Evolutionary conservation across 2,888 invertebrate genomes (phyloP).

Genomic region (Choristoneura rosaceana): DNA sequence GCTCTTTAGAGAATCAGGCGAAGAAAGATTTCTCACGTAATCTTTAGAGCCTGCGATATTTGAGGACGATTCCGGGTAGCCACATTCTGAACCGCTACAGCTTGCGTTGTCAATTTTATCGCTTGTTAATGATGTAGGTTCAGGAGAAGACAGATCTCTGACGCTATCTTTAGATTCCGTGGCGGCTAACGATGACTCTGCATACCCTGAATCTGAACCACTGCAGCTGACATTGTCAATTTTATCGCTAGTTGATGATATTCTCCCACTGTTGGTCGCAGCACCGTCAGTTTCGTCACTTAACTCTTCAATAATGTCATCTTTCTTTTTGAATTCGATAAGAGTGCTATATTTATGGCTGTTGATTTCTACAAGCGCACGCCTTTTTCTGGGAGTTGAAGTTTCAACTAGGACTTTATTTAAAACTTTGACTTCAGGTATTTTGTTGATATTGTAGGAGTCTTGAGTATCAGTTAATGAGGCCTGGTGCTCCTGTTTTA

Average conservation of each 20-base stretch:
- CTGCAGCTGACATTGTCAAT: constrained; percentile 60
- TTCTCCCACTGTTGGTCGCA: constrained; percentile 29
- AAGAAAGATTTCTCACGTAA: constrained; percentile 44
- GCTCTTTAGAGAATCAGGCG: constrained; percentile 36
- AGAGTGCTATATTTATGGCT: constrained; percentile 32
- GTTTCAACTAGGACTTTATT: constrained; percentile 60
- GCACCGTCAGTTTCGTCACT: constrained; percentile 48
- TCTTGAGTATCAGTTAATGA: not conserved
- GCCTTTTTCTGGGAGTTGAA: constrained; percentile 56
- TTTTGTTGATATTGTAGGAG: constrained; percentile 38
- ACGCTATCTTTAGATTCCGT: constrained; percentile 55
- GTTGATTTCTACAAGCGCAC: constrained; percentile 13
- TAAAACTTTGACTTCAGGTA: constrained; percentile 46
- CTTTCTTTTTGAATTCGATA: constrained; percentile 44
- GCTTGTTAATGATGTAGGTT: constrained; percentile 30
- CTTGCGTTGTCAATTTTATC: constrained; percentile 60
- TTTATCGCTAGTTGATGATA: constrained; percentile 49
- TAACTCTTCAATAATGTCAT: constrained; percentile 51
- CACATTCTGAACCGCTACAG: constrained; percentile 67
- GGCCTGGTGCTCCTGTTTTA: not conserved
- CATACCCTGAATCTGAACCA: constrained; percentile 69
- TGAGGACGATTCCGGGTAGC: constrained; percentile 61
- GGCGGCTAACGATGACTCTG: constrained; percentile 57
- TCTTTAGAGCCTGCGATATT: constrained; percentile 57
- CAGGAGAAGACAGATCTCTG: constrained; percentile 45